phyloP scores from a whole-genome alignment of 2,888 invertebrate genomes.

The Synanthedon vespiformis region DNA sequence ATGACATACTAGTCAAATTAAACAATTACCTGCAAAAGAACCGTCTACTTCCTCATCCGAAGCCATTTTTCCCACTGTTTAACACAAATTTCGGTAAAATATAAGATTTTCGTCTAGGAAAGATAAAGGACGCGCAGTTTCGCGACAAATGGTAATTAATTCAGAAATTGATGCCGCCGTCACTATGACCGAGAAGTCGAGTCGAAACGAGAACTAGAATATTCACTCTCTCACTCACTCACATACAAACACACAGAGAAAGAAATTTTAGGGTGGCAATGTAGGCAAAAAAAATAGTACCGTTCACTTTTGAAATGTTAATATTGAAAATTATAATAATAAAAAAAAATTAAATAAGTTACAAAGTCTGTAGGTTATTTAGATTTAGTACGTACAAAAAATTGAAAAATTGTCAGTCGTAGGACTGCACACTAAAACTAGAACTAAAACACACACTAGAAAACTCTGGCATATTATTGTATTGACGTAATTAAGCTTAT shows the following conservation, averaged over 20 bases:
- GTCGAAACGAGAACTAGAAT: constrained; percentile 22
- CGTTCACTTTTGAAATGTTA: no score
- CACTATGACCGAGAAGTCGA: constrained; percentile 53
- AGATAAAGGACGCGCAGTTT: constrained; percentile 70
- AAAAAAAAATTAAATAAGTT: no score
- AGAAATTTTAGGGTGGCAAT: constrained; percentile 17
- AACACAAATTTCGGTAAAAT: constrained; percentile 44
- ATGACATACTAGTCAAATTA: constrained; percentile 66
- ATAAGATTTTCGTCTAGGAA: constrained; percentile 53
- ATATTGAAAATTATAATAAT: no score
- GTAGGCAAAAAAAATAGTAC: not conserved
- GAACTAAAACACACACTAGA: no score
- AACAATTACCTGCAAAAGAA: constrained; percentile 84
- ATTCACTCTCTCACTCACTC: constrained; percentile 20
- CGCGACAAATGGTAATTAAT: constrained; percentile 71
- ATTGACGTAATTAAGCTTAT: no score
- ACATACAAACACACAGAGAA: not conserved
- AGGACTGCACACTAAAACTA: no score
- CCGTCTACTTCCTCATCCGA: constrained; percentile 91
- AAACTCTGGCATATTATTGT: no score
- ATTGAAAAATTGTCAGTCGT: no score
- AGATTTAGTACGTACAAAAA: no score
- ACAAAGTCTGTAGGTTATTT: no score
- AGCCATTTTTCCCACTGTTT: constrained; percentile 75
- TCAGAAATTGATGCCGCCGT: constrained; percentile 71